Conservation (phyloP, 2,888 invertebrate species). For the Anoplius nigerrimus region DNA sequence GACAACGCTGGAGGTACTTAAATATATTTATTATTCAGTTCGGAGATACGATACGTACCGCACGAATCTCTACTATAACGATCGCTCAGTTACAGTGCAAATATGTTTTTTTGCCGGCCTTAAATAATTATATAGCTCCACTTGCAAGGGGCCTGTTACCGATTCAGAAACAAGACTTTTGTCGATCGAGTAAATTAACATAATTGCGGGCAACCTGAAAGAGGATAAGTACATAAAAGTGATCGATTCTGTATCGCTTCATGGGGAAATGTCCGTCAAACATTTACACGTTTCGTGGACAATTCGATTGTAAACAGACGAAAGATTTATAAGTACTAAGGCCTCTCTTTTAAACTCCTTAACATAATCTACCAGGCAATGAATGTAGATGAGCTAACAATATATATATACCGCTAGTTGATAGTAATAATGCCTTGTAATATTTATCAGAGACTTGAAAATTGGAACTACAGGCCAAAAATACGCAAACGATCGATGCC, state of each 20-base stretch:
- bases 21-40: conserved; percentile 39
- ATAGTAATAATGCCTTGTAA: background rate
- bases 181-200: conserved; percentile 8
- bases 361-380: conserved; percentile 10
- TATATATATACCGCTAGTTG: background rate
- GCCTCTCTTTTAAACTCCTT: conserved; percentile 14
- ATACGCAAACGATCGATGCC: no score
- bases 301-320: background rate
- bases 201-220: background rate
- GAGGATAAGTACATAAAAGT: background rate
- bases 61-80: conserved; percentile 24
- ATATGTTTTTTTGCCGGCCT: conserved; percentile 2
- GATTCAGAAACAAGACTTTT: background rate
- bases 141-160: background rate
- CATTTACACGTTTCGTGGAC: background rate
- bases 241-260: background rate
- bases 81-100: conserved; percentile 21
- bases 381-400: conserved; percentile 3
- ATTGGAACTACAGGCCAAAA: conserved; percentile 1
- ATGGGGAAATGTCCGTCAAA: no score
- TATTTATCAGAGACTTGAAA: conserved; percentile 15
- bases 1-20: conserved; percentile 17
- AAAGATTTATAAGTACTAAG: conserved; percentile 25
- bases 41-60: conserved; percentile 20
- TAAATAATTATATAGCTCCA: conserved; percentile 14